Base-by-base conservation (phyloP, 2,888 invertebrate species). In the Adelognathus sp. region DNA sequence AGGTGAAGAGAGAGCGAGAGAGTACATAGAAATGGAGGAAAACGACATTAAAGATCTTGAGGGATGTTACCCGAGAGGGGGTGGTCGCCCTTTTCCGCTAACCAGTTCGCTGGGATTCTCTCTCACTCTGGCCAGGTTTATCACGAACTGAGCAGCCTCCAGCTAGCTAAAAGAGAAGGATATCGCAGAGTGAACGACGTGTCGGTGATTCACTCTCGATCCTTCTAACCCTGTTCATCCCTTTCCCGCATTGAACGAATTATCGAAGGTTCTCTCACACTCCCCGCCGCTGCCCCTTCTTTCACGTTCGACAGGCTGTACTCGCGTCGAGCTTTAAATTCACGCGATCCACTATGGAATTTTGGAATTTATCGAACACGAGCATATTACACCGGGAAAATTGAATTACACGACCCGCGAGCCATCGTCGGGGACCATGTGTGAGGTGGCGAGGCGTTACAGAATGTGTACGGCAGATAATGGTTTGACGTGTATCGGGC, bases 31-130 rank as follows among this genome's bases (percentile, higher is more conserved):
- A 79, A 66, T 77, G 79, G 56, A 67, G 29, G 36, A 41, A 64
- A 58, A 31, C 66, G 70, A 80, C 86, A 85, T 87, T 88, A 87
- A 88, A 88, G 87, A 88, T 87, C 87, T 84, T 77, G 56, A 67
- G 84, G 82, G 85, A 84, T 70, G 61, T 79, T 75, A 81, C 70
- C 64, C 75, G n/a, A 36, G 36, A 46, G 61, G 72, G 69, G 46
- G n/a, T 2, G 46, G 60, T 14, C 24, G 27, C 63, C 21, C 61
- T 76, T 66, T 73, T 76, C 41, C 67, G 44, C 60, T 41, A 21
- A 2, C 44, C 9, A 18, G 46, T 44, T 29, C 36, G 14, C 69
- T 21, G 6, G 46, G 16, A 72, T 56, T n/a, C n/a, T n/a, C 44
- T 61, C 56, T 36, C 63, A 36, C 39, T 7, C n/a, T 50, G 18